Conservation (phyloP, 2,797 vertebrate species). For the Onychomys torridus region DNA sequence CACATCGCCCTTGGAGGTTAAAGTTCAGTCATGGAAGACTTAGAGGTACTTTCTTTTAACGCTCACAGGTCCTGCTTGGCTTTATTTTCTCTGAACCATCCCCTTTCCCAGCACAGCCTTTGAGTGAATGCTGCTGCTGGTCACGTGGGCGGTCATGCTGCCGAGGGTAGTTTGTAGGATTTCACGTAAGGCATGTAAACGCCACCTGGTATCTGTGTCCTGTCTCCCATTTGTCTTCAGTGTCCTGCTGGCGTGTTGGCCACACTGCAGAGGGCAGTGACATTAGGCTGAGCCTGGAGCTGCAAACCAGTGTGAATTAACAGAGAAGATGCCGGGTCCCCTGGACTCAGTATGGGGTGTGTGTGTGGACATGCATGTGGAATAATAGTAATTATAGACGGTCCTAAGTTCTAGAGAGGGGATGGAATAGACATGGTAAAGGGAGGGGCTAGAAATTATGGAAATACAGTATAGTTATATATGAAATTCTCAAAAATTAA, state of each 20-base stretch:
- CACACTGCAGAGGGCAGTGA: neutral
- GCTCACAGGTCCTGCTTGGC: neutral
- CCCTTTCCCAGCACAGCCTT: neutral
- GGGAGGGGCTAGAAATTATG: neutral
- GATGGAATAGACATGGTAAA: neutral
- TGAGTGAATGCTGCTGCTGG: neutral
- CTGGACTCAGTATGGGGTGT: neutral
- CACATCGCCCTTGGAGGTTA: neutral
- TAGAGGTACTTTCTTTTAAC: neutral
- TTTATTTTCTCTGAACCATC: constrained; percentile 22
- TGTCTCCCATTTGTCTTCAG: neutral
- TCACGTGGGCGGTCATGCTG: neutral
- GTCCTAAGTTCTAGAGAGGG: neutral
- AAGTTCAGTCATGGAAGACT: neutral
- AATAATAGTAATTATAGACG: too few relatives aligned
- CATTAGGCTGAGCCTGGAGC: neutral
- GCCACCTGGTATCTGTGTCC: neutral
- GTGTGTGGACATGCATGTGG: neutral
- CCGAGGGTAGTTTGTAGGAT: neutral
- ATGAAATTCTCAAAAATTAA: neutral
- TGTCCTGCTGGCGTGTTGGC: neutral
- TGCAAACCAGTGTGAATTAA: neutral
- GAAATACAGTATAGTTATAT: neutral
- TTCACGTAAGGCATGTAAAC: neutral
- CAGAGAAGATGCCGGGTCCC: neutral